Evolutionary conservation across 2,888 invertebrate species (phyloP).

Genomic region (Pandemis heparana): DNA sequence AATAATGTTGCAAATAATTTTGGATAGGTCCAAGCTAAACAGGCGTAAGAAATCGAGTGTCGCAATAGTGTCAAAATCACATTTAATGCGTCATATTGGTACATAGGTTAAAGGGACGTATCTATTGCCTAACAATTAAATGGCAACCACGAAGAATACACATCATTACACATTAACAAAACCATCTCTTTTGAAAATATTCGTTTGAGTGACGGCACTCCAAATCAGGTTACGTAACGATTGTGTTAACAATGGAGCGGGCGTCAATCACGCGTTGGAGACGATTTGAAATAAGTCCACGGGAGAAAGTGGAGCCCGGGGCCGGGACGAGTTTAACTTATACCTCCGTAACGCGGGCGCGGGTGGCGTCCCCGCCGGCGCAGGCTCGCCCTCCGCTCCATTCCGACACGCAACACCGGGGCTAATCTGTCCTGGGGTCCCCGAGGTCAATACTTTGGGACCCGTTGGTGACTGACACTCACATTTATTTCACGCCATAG

Average conservation of each 20-base stretch:
- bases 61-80: constrained; percentile 54
- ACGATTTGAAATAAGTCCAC: constrained; percentile 82
- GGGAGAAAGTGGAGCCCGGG: constrained; percentile 78
- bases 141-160: constrained; percentile 79
- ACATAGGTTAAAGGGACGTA: constrained; percentile 72
- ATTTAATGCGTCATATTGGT: constrained; percentile 61
- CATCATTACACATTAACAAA: constrained; percentile 82
- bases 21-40: neutral
- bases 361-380: constrained; percentile 35
- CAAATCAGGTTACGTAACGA: constrained; percentile 76
- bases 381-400: constrained; percentile 20
- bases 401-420: constrained; percentile 37
- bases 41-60: constrained; percentile 5
- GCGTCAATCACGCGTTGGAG: constrained; percentile 80
- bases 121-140: constrained; percentile 81
- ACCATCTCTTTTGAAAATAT: constrained; percentile 73
- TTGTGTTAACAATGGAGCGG: constrained; percentile 72
- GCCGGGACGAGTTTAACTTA: constrained; percentile 50
- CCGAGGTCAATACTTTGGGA: constrained; percentile 32
- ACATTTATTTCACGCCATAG: constrained; percentile 29
- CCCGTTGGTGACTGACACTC: constrained; percentile 25
- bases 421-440: constrained; percentile 39
- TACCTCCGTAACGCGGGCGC: constrained; percentile 53
- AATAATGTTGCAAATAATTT: neutral
- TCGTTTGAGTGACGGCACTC: constrained; percentile 77